Conservation (phyloP, 1,140 invertebrate genomes). For the Leguminivora glycinivorella region DNA sequence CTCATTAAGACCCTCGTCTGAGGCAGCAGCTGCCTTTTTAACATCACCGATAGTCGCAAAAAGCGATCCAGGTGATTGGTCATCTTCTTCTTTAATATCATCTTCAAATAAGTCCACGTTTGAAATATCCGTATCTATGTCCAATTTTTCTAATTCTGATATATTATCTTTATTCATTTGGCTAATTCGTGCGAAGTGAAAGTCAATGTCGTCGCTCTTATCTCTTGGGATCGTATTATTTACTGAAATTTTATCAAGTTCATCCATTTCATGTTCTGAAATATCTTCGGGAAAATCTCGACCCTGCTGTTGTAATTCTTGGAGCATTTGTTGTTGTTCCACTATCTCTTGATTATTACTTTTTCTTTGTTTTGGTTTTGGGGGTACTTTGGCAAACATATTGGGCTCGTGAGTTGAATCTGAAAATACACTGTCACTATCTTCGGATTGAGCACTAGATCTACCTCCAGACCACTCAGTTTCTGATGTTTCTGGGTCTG, state of each 20-base stretch:
- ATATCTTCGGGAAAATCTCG: slow-evolving; percentile 57
- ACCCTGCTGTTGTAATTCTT: slow-evolving; percentile 74
- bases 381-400: slow-evolving; percentile 82
- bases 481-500: slow-evolving; percentile 89
- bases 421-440: slow-evolving; percentile 85
- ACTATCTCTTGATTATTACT: slow-evolving; percentile 74
- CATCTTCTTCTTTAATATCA: slow-evolving; percentile 81
- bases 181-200: slow-evolving; percentile 75
- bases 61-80: slow-evolving; percentile 81
- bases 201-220: slow-evolving; percentile 74
- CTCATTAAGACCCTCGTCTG: slow-evolving; percentile 80
- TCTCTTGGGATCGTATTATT: slow-evolving; percentile 58
- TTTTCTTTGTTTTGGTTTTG: slow-evolving; percentile 78
- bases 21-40: slow-evolving; percentile 80
- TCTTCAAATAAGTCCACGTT: slow-evolving; percentile 82
- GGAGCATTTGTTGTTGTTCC: slow-evolving; percentile 75
- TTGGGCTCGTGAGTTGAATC: slow-evolving; percentile 81
- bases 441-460: slow-evolving; percentile 84
- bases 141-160: slow-evolving; percentile 73
- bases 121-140: slow-evolving; percentile 79
- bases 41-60: slow-evolving; percentile 87
- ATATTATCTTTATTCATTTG: slow-evolving; percentile 76
- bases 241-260: slow-evolving; percentile 56
- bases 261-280: slow-evolving; percentile 58
- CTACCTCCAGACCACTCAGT: slow-evolving; percentile 85